These are phyloP conservation scores for Yasuhikotakia modesta DNA, from an alignment of 2,797 vertebrate species.

Conservation along the genomic window DNA sequence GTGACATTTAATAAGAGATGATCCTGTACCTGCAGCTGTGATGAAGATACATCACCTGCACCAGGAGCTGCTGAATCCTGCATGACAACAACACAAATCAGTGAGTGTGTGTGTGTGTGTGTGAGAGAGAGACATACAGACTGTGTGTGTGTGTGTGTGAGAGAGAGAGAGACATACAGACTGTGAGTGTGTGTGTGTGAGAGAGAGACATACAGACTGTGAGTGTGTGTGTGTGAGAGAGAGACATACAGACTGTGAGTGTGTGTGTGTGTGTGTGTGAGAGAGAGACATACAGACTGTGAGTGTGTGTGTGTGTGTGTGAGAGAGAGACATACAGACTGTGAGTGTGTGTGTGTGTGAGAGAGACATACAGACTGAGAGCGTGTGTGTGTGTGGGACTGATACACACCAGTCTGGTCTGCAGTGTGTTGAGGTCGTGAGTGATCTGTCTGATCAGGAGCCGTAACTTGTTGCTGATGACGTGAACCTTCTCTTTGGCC, in stretches of 20 bases:
- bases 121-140: background rate
- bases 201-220: too few relatives aligned
- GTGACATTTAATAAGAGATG: too few relatives aligned
- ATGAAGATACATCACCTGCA: background rate
- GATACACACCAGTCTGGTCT: slow-evolving; percentile 76
- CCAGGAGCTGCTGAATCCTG: slow-evolving; percentile 26
- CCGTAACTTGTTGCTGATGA: slow-evolving; percentile 82
- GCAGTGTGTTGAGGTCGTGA: slow-evolving; percentile 71
- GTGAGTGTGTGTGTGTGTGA: background rate
- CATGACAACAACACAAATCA: background rate
- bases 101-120: background rate
- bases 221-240: too few relatives aligned
- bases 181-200: too few relatives aligned
- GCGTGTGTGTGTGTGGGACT: background rate
- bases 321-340: background rate
- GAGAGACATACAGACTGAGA: background rate
- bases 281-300: too few relatives aligned
- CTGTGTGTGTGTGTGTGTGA: background rate
- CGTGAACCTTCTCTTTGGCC: slow-evolving; percentile 87
- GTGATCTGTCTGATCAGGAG: slow-evolving; percentile 80
- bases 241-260: too few relatives aligned
- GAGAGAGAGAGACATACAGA: slow-evolving; percentile 12
- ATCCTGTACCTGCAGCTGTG: slow-evolving; percentile 22
- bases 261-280: too few relatives aligned
- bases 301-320: too few relatives aligned